phyloP scores from a whole-genome alignment of 2,797 vertebrate species.

The Capromys pilorides region DNA sequence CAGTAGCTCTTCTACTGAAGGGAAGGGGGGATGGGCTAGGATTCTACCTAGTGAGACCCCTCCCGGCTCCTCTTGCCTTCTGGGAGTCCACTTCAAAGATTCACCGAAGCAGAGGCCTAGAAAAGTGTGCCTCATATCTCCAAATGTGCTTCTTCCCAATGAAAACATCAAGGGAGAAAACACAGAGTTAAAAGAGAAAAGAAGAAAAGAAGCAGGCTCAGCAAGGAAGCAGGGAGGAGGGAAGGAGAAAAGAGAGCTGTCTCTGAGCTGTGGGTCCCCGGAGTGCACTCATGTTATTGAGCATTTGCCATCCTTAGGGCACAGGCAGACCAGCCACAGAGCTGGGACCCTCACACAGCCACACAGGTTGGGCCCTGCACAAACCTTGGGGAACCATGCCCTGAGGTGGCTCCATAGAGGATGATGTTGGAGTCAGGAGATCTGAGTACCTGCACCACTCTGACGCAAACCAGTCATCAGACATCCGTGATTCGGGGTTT shows the following conservation, averaged over 20 bases:
- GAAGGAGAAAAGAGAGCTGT: background rate
- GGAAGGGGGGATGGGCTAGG: background rate
- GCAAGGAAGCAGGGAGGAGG: background rate
- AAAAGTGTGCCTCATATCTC: conserved; percentile 62
- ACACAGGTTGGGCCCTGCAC: background rate
- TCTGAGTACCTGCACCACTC: background rate
- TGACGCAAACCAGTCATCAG: background rate
- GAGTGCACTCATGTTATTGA: background rate
- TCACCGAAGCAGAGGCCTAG: conserved; percentile 75
- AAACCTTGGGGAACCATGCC: background rate
- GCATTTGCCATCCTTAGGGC: background rate
- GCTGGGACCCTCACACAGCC: background rate
- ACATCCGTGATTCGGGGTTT: background rate
- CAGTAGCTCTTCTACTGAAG: background rate
- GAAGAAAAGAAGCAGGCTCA: background rate
- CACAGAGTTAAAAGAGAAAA: background rate
- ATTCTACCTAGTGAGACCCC: background rate
- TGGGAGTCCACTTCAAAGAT: conserved; percentile 63
- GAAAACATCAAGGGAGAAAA: conserved; percentile 72
- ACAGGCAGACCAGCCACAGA: background rate
- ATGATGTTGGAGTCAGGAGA: background rate
- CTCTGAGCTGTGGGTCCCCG: background rate
- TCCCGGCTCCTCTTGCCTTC: background rate
- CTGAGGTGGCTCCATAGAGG: background rate
- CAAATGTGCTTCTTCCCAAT: conserved; percentile 65